Evolutionary conservation across 2,797 vertebrate species (phyloP).

Genomic region (Helostoma temminkii): DNA sequence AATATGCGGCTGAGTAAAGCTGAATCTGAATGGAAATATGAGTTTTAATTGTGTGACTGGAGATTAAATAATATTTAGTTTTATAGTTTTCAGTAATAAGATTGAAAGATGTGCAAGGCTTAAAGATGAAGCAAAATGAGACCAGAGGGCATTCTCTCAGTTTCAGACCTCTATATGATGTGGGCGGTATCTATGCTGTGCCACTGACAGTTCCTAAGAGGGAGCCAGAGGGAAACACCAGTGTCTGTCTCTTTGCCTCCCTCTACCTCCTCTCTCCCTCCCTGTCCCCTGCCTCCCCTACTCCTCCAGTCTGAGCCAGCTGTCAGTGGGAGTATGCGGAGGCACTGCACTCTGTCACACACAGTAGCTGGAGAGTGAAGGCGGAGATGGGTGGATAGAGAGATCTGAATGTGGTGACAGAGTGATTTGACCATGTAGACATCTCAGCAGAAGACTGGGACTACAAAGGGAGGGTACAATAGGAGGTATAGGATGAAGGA

Average conservation of each 20-base stretch:
- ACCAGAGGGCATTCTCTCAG: constrained; percentile 64
- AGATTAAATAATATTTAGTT: constrained; percentile 41
- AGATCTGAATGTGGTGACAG: constrained; percentile 64
- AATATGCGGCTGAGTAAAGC: not conserved
- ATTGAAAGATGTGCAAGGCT: constrained; percentile 50
- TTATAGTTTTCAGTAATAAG: constrained; percentile 43
- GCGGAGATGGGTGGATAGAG: constrained; percentile 52
- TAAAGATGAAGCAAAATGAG: constrained; percentile 52
- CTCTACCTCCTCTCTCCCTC: constrained; percentile 46
- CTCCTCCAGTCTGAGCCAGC: constrained; percentile 58
- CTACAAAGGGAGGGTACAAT: constrained; percentile 20
- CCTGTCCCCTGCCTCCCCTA: constrained; percentile 4
- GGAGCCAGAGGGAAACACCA: constrained; percentile 52
- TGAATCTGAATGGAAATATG: not conserved
- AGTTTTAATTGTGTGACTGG: constrained; percentile 21
- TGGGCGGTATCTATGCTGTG: constrained; percentile 64
- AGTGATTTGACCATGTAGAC: constrained; percentile 53
- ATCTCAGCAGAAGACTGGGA: constrained; percentile 23
- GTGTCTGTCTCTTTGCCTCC: constrained; percentile 58
- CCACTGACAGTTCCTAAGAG: constrained; percentile 62
- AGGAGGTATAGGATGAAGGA: constrained; percentile 39
- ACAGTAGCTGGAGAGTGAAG: constrained; percentile 56
- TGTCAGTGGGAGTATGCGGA: constrained; percentile 74
- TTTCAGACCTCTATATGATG: constrained; percentile 61
- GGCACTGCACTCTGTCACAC: constrained; percentile 69